phyloP scores from a whole-genome alignment of 1,140 invertebrate species.

The Gryllus bimaculatus region DNA sequence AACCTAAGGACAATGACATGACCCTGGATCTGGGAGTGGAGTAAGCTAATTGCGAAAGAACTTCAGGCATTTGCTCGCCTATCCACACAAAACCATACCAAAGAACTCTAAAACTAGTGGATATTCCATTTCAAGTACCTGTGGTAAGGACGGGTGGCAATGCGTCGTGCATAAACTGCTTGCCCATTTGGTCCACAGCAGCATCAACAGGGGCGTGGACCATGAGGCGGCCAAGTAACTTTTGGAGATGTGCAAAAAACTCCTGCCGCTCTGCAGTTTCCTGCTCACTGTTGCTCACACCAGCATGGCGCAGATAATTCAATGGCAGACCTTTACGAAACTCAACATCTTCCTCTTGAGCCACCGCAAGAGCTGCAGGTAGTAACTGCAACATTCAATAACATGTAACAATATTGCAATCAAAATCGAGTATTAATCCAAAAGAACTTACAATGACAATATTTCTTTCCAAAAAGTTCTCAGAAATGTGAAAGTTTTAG shows the following conservation, averaged over 20 bases:
- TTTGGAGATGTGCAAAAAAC: conserved; percentile 49
- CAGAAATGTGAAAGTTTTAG: no score
- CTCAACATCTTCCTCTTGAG: conserved; percentile 57
- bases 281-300: conserved; percentile 49
- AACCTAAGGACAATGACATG: no score
- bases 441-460: background rate
- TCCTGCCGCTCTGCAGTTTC: conserved; percentile 38
- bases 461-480: background rate
- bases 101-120: no score
- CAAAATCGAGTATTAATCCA: no score
- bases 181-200: conserved; percentile 76
- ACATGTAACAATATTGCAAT: no score
- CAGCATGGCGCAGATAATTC: conserved; percentile 64
- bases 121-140: conserved; percentile 29
- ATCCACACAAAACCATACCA: no score
- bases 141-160: conserved; percentile 67
- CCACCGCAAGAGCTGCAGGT: conserved; percentile 61
- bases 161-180: conserved; percentile 74
- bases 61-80: no score
- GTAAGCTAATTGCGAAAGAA: no score
- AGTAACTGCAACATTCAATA: conserved; percentile 41
- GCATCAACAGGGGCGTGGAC: conserved; percentile 63
- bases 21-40: no score
- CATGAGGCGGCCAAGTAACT: conserved; percentile 51
- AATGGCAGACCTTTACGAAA: conserved; percentile 73